Base-by-base conservation (phyloP, 2,888 invertebrate species). In the Muschampia plurimacula region DNA sequence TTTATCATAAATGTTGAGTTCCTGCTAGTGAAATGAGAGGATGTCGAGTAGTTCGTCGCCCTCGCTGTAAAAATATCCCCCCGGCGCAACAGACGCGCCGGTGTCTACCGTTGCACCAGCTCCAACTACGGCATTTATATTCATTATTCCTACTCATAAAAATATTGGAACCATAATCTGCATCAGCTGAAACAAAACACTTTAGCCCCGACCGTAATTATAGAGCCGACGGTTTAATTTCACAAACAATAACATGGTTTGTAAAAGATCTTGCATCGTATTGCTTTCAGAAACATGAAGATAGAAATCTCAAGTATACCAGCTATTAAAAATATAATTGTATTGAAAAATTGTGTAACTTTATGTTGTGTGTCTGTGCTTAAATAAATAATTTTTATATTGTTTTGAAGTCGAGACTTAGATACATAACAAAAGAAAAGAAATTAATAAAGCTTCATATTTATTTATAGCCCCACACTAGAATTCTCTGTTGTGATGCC, bases 1-100 rank as follows among this genome's bases (percentile, higher is more conserved):
- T 62, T 39, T 41, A 62, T 41, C 62, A 39, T 41, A n/a, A 41
- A 62, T 62, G 59, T 62, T 22, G 44, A 44, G 5, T 55, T 4
- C 41, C 63, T 63, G 12, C 22, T 59, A 67, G 15, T 67, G 32
- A 65, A 69, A 66, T 62, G 66, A 67, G 73, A 73, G 66, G 72
- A 69, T 71, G 59, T 71, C 15, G 69, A 76, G 66, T 70, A 79
- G 85, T 82, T 80, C 82, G 77, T 78, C 78, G 81, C 79, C 79
- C 83, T 76, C 76, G 72, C 78, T 83, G 83, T 85, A 86, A 86
- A 86, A 82, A 82, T 82, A 77, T 79, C 80, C 67, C 67, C 67
- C 32, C 67, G 22, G 67, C 36, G 66, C 49, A 46, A 65, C 73
- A 72, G 74, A 74, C 75, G 69, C 72, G 55, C 67, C 69, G 32